Evolutionary conservation across 2,797 vertebrate genomes (phyloP).

Genomic region (Anguilla megastoma): DNA sequence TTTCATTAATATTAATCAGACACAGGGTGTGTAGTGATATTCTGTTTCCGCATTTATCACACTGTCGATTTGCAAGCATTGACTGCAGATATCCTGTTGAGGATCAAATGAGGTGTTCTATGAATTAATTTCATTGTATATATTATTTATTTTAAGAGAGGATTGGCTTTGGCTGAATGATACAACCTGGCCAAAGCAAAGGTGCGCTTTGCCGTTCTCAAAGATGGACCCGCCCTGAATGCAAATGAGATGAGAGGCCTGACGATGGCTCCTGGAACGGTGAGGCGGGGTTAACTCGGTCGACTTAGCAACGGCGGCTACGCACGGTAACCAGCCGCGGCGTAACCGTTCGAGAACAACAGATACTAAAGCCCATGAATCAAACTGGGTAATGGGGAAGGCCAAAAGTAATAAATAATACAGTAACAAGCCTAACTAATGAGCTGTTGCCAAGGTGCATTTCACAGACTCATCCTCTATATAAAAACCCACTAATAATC

Average conservation of each 20-base stretch:
- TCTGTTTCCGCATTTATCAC: neutral
- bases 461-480: slow-evolving; percentile 93
- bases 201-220: neutral
- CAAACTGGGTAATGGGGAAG: slow-evolving; percentile 97
- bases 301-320: neutral
- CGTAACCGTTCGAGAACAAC: slow-evolving; percentile 72
- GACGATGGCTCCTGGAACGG: neutral
- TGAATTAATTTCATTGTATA: neutral
- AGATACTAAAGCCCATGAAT: slow-evolving; percentile 87
- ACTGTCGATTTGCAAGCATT: neutral
- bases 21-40: neutral
- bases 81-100: neutral
- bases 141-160: neutral
- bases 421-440: slow-evolving; percentile 99
- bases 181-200: neutral
- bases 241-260: neutral
- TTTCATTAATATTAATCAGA: slow-evolving; percentile 2
- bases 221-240: neutral
- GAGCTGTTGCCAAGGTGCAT: slow-evolving; percentile 95
- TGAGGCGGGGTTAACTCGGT: neutral
- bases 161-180: neutral
- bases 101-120: neutral
- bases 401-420: slow-evolving; percentile 99
- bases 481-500: slow-evolving; percentile 92
- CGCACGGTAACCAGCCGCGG: slow-evolving; percentile 15